Conservation (phyloP, 2,888 invertebrate species). For the Molanna angustata region DNA sequence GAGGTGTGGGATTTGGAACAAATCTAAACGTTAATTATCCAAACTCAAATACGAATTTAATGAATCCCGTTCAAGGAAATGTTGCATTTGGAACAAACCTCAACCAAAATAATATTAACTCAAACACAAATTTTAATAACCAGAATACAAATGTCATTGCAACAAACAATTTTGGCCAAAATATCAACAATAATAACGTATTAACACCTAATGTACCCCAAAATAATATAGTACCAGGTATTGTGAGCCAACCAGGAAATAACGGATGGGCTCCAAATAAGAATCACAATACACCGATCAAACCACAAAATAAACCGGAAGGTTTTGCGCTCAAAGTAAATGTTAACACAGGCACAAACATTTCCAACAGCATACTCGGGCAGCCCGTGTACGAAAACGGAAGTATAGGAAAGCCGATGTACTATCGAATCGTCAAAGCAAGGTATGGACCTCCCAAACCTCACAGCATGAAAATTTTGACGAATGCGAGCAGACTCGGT, state of each 20-base stretch:
- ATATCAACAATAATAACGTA: too few species aligned
- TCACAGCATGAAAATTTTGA: not conserved
- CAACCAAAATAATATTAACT: too few species aligned
- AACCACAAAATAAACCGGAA: conserved; percentile 13
- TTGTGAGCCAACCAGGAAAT: not conserved
- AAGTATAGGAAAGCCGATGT: conserved; percentile 11
- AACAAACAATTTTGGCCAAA: too few species aligned
- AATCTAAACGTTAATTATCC: too few species aligned
- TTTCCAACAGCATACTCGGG: conserved; percentile 22
- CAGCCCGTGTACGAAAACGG: conserved; percentile 17
- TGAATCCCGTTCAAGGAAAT: too few species aligned
- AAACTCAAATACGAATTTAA: too few species aligned
- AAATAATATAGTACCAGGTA: too few species aligned
- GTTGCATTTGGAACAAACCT: too few species aligned
- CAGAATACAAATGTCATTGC: too few species aligned
- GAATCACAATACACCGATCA: not conserved
- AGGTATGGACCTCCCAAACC: conserved; percentile 11
- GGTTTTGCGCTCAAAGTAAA: conserved; percentile 15
- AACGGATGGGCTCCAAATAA: not conserved
- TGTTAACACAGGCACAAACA: conserved; percentile 12
- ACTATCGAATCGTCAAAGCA: conserved; percentile 15
- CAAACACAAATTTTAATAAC: too few species aligned
- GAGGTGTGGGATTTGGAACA: too few species aligned
- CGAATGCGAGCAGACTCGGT: not conserved
- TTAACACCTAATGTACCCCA: too few species aligned